Conservation (phyloP, 2,113 vertebrate species). For the Pavo muticus region DNA sequence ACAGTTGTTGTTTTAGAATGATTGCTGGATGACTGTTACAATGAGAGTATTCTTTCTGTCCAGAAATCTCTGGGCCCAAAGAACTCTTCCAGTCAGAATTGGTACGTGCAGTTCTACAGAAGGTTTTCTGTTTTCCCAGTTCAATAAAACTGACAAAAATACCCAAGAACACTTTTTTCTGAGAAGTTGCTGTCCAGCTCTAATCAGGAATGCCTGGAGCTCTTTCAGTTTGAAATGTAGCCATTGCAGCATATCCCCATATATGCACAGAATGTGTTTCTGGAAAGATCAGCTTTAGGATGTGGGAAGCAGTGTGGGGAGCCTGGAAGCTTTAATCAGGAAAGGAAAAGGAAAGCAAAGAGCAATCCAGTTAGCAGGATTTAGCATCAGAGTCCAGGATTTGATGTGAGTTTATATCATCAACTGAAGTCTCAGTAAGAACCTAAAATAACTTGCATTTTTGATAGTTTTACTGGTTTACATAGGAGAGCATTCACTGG, state of each 20-base stretch:
- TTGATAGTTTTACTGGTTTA: neutral
- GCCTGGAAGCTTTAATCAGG: neutral
- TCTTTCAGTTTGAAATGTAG: neutral
- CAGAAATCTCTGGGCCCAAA: neutral
- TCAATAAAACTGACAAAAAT: neutral
- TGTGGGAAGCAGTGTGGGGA: neutral
- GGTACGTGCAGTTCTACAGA: neutral
- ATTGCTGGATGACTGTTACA: neutral
- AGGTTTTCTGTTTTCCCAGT: neutral
- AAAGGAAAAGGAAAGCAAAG: too few species aligned
- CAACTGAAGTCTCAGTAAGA: neutral
- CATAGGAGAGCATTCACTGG: neutral
- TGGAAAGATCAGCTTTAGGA: neutral
- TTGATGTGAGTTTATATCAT: neutral
- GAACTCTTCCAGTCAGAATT: neutral
- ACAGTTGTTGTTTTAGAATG: neutral
- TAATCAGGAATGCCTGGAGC: neutral
- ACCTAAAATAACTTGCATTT: neutral
- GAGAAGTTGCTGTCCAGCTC: neutral
- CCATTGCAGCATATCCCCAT: neutral
- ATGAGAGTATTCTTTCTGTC: neutral
- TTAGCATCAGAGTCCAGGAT: neutral
- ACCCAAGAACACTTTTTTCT: neutral
- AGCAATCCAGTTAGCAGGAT: neutral
- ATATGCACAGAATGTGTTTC: fast-evolving